phyloP scores from a whole-genome alignment of 2,113 vertebrate genomes.

The Nesogale talazaci region DNA sequence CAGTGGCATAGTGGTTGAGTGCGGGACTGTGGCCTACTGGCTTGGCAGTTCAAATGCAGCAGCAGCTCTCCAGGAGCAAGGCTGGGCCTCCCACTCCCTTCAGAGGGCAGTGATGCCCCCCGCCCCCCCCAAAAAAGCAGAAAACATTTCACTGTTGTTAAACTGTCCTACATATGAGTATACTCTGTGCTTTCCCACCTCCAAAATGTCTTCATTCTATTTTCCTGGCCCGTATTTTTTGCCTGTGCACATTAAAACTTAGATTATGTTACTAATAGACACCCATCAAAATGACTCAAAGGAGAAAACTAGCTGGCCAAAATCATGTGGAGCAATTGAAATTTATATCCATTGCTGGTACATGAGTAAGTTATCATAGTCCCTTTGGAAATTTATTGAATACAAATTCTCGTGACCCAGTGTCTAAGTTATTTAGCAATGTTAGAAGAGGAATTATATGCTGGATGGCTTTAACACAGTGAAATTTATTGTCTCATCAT shows the following conservation, averaged over 20 bases:
- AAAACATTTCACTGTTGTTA: neutral
- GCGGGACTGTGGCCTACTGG: too few relatives aligned
- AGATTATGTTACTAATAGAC: neutral
- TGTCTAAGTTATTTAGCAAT: neutral
- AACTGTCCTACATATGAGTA: neutral
- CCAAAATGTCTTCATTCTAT: neutral
- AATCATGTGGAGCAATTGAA: neutral
- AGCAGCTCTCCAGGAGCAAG: too few relatives aligned
- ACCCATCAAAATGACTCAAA: neutral
- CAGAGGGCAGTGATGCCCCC: too few relatives aligned
- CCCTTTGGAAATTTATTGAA: neutral
- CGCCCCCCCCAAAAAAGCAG: too few relatives aligned
- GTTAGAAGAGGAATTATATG: neutral
- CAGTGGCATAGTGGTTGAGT: too few relatives aligned
- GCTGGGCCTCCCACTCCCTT: too few relatives aligned
- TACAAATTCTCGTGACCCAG: neutral
- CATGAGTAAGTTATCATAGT: neutral
- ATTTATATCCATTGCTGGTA: neutral
- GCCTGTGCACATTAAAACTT: neutral
- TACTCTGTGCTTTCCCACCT: neutral
- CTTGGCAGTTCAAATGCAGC: too few relatives aligned
- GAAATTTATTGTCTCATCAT: neutral
- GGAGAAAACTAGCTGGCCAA: neutral
- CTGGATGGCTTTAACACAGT: neutral
- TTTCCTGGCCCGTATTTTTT: neutral